A percentile compares a stretch with the other conserved stretches of the same genome.
phyloP scores from a whole-genome alignment of 2,888 invertebrate species.

The Athrips mouffetella region DNA sequence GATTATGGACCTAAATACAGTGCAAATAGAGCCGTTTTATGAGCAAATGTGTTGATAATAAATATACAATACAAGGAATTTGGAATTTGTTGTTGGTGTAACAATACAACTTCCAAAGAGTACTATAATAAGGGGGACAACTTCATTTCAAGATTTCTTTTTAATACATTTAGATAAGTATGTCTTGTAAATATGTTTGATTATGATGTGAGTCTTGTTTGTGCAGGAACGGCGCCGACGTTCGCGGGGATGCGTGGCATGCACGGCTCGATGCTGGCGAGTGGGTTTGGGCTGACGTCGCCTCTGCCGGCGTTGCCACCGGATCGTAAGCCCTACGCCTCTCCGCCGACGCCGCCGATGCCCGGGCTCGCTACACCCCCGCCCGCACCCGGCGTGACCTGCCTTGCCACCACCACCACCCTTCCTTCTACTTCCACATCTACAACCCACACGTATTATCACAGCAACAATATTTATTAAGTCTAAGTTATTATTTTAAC shows the following conservation, averaged over 20 bases:
- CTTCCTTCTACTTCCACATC: slow-evolving; percentile 64
- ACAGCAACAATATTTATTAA: slow-evolving; percentile 13
- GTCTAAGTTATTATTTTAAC: background rate
- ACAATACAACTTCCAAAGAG: background rate
- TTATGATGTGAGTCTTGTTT: background rate
- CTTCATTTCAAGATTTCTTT: no score
- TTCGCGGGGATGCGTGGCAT: slow-evolving; percentile 65
- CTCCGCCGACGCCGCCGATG: slow-evolving; percentile 75
- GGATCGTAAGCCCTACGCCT: slow-evolving; percentile 78
- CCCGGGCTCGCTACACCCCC: slow-evolving; percentile 71
- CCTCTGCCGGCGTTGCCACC: slow-evolving; percentile 66
- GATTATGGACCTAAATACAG: no score
- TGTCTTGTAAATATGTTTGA: background rate
- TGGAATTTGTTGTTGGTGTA: background rate
- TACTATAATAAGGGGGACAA: no score
- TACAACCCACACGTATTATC: slow-evolving; percentile 58
- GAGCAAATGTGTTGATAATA: no score
- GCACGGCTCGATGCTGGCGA: slow-evolving; percentile 65
- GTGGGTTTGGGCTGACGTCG: slow-evolving; percentile 59
- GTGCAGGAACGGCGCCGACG: slow-evolving; percentile 52
- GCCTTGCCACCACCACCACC: slow-evolving; percentile 52
- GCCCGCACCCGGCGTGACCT: no score
- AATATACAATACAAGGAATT: no score
- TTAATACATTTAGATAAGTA: no score
- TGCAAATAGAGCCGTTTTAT: no score